A percentile compares a stretch with the other conserved stretches of the same genome.
phyloP scores from a whole-genome alignment of 2,797 vertebrate genomes.

The Helicolenus hilgendorfi region DNA sequence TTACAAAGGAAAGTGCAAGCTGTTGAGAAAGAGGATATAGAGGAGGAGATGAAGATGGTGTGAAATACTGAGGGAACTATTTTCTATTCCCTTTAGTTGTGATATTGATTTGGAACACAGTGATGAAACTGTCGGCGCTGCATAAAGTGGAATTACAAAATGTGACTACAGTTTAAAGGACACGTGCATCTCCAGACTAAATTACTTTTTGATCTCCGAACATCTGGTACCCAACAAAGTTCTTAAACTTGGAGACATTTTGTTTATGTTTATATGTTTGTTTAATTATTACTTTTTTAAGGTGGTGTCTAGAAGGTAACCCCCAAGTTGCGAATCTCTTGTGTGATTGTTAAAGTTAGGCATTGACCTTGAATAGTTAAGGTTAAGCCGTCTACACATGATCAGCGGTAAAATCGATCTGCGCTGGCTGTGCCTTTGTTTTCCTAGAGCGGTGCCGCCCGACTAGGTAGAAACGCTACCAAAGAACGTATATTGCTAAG shows the following conservation, averaged over 20 bases:
- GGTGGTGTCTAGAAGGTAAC: too few relatives aligned
- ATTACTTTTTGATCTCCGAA: not conserved
- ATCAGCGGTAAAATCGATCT: too few relatives aligned
- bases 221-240: not conserved
- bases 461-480: too few relatives aligned
- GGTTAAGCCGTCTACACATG: too few relatives aligned
- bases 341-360: too few relatives aligned
- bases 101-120: not conserved
- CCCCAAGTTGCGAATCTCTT: too few relatives aligned
- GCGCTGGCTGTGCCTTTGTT: too few relatives aligned
- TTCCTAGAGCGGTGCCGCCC: too few relatives aligned
- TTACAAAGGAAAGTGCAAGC: conserved; percentile 34
- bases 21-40: conserved; percentile 20
- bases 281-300: not conserved
- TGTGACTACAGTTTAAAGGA: not conserved
- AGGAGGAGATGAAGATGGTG: not conserved
- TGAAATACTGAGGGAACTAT: not conserved
- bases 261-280: not conserved
- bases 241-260: not conserved
- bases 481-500: too few relatives aligned
- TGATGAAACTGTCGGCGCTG: not conserved
- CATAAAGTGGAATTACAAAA: conserved; percentile 2
- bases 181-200: not conserved
- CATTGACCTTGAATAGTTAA: too few relatives aligned
- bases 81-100: not conserved